Conservation (phyloP, 2,797 vertebrate genomes). For the Bovichtus variegatus region DNA sequence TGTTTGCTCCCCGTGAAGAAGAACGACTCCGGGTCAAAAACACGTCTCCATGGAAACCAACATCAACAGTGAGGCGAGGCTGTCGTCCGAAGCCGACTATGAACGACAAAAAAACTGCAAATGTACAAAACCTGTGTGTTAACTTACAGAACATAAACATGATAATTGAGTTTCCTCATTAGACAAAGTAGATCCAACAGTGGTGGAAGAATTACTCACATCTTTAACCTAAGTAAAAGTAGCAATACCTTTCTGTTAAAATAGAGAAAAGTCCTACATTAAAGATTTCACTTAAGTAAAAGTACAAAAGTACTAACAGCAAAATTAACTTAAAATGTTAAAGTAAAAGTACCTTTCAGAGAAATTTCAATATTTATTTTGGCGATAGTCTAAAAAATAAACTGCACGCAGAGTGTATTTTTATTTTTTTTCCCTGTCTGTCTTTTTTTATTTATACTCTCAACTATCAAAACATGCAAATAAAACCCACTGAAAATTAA, state of each 20-base stretch:
- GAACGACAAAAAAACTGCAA: slow-evolving; percentile 33
- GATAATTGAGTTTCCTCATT: not conserved
- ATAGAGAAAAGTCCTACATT: too few relatives aligned
- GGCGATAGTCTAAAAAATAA: too few relatives aligned
- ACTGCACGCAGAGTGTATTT: not conserved
- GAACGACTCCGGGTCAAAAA: slow-evolving; percentile 2
- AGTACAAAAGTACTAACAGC: too few relatives aligned
- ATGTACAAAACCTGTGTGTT: not conserved
- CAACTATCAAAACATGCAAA: not conserved
- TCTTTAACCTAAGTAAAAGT: not conserved
- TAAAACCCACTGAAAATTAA: too few relatives aligned
- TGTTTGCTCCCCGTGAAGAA: slow-evolving; percentile 4
- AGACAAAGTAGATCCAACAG: not conserved
- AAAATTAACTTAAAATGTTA: too few relatives aligned
- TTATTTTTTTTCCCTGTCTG: not conserved
- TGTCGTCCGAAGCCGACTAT: slow-evolving; percentile 43
- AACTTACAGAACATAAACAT: not conserved
- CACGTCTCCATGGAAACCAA: slow-evolving; percentile 71
- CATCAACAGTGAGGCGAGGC: slow-evolving; percentile 64
- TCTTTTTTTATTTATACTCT: not conserved
- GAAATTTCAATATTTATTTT: too few relatives aligned
- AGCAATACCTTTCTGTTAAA: rapidly evolving
- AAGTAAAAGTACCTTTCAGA: too few relatives aligned
- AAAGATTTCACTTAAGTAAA: too few relatives aligned
- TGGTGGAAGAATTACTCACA: too few relatives aligned